Evolutionary conservation across 2,888 invertebrate species (phyloP).

Genomic region (Melanotus villosus): DNA sequence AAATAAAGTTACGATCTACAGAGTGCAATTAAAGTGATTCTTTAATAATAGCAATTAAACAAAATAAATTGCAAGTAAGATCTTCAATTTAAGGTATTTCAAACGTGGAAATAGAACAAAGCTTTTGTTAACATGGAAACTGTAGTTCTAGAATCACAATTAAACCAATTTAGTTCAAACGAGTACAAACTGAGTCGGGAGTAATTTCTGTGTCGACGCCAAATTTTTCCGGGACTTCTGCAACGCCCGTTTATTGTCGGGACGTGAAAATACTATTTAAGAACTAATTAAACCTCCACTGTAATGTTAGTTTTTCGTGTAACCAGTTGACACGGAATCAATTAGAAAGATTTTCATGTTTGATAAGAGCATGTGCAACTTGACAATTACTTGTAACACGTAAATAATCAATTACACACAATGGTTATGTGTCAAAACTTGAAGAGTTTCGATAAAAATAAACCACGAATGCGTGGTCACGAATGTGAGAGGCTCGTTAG

Average conservation of each 20-base stretch:
- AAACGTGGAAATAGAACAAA: too few relatives aligned
- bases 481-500: not conserved
- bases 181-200: not conserved
- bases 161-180: too few relatives aligned
- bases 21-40: too few relatives aligned
- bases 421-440: constrained; percentile 37
- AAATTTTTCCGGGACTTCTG: not conserved
- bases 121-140: too few relatives aligned
- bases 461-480: constrained; percentile 15
- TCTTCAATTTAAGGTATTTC: too few relatives aligned
- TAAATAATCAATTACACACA: constrained; percentile 53
- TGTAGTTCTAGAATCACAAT: too few relatives aligned
- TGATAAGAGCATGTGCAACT: constrained; percentile 49
- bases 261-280: not conserved
- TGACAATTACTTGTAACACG: constrained; percentile 54
- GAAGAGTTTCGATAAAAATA: constrained; percentile 28
- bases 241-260: constrained; percentile 7
- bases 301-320: constrained; percentile 48
- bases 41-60: too few relatives aligned
- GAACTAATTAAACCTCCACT: constrained; percentile 19
- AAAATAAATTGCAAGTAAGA: too few relatives aligned
- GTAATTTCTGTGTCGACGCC: not conserved
- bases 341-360: constrained; percentile 45
- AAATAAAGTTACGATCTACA: too few relatives aligned
- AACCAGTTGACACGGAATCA: constrained; percentile 44